These are phyloP conservation scores for Myiozetetes cayanensis DNA, from an alignment of 2,113 vertebrate species.

Conservation along the genomic window DNA sequence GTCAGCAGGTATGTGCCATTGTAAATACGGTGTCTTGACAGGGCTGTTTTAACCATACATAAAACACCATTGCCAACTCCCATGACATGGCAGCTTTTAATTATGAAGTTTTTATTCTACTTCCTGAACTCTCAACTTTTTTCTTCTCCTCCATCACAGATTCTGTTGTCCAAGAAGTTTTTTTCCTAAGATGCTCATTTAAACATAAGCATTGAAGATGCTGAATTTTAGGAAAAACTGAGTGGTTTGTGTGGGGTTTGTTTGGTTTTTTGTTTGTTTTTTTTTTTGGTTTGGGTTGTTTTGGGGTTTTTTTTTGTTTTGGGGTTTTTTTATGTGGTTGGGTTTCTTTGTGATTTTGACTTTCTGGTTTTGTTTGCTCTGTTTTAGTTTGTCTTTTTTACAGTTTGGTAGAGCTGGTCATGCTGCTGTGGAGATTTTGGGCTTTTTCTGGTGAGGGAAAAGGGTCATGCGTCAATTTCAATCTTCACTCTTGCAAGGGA, in stretches of 20 bases:
- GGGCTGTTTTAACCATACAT: neutral
- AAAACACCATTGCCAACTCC: neutral
- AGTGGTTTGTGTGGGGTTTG: neutral
- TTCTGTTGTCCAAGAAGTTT: neutral
- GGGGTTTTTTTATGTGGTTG: neutral
- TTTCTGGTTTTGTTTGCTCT: neutral
- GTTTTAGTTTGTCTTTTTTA: neutral
- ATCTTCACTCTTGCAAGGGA: neutral
- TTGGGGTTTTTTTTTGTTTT: no score
- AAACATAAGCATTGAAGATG: neutral
- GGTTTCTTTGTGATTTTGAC: neutral
- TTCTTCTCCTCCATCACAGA: neutral
- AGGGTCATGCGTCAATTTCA: neutral
- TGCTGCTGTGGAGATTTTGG: neutral
- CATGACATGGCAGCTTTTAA: neutral
- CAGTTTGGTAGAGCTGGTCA: neutral
- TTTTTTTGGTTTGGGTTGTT: neutral
- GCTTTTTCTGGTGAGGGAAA: neutral
- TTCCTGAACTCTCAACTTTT: neutral
- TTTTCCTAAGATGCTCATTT: neutral
- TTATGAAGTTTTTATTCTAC: neutral
- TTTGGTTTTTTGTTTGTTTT: no score
- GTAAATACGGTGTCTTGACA: neutral
- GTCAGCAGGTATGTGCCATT: neutral
- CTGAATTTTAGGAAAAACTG: neutral